Evolutionary conservation across 1,140 invertebrate genomes (phyloP).

Genomic region (Neodiprion fabricii): DNA sequence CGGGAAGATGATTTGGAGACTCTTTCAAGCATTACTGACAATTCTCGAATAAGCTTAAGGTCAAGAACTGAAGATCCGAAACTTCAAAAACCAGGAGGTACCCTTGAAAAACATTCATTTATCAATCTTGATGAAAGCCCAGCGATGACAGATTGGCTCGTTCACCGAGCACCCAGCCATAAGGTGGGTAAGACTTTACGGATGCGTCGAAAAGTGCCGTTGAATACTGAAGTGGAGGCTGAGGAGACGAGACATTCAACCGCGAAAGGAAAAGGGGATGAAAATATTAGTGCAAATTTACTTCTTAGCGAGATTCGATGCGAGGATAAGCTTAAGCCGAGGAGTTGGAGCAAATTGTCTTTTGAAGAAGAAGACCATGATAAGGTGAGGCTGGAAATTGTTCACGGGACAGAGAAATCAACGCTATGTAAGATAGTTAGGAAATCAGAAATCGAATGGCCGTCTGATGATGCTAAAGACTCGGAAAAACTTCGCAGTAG

Average conservation of each 20-base stretch:
- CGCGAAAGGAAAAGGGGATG: neutral
- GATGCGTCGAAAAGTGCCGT: neutral
- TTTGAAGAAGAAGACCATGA: too few species aligned
- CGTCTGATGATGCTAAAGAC: too few species aligned
- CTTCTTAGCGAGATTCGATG: neutral
- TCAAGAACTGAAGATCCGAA: neutral
- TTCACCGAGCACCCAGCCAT: neutral
- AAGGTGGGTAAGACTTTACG: neutral
- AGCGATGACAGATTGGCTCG: neutral
- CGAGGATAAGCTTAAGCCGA: too few species aligned
- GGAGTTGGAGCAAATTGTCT: too few species aligned
- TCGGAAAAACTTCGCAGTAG: too few species aligned
- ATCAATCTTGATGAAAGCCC: neutral
- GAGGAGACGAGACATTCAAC: neutral
- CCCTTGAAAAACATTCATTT: neutral
- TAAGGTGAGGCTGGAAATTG: neutral
- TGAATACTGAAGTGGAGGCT: neutral
- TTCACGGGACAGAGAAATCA: neutral
- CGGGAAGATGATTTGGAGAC: neutral
- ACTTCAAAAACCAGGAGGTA: neutral
- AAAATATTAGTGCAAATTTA: neutral
- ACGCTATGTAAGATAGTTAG: neutral
- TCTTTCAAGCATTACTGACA: neutral
- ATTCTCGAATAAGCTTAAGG: neutral
- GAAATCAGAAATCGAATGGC: neutral